Conservation (phyloP, 2,797 vertebrate species). For the Halcyon badia region DNA sequence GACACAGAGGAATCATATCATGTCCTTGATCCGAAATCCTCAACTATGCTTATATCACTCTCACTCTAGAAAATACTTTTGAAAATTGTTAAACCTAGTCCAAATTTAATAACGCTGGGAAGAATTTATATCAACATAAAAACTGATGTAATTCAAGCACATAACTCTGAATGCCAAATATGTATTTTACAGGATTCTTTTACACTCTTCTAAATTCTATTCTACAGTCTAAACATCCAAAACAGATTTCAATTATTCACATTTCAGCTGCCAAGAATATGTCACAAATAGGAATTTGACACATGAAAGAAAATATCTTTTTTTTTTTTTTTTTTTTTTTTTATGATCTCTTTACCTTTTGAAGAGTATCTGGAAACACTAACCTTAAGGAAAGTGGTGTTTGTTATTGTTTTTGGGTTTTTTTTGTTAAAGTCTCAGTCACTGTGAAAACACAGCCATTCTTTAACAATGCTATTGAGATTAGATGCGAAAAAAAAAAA, state of each 20-base stretch:
- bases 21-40: conserved; percentile 84
- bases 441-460: neutral
- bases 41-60: conserved; percentile 12
- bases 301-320: neutral
- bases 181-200: conserved; percentile 7
- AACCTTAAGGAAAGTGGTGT: neutral
- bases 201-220: neutral
- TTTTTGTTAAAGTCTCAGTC: neutral
- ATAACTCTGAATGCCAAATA: conserved; percentile 3
- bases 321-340: neutral
- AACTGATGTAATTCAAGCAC: conserved; percentile 9
- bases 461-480: neutral
- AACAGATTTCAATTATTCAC: neutral
- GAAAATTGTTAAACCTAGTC: conserved; percentile 33
- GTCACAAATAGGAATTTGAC: neutral
- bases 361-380: neutral
- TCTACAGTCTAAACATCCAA: neutral
- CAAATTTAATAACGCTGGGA: conserved; percentile 8
- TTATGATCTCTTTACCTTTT: neutral
- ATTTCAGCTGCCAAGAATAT: conserved; percentile 8
- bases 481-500: neutral
- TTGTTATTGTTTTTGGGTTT: too few relatives aligned
- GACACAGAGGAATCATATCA: conserved; percentile 76
- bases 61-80: conserved; percentile 38
- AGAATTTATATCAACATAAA: conserved; percentile 17